Evolutionary conservation across 1,140 invertebrate species (phyloP), one percentile per base, ranked within the genome.

Genomic region (Apis dorsata): DNA sequence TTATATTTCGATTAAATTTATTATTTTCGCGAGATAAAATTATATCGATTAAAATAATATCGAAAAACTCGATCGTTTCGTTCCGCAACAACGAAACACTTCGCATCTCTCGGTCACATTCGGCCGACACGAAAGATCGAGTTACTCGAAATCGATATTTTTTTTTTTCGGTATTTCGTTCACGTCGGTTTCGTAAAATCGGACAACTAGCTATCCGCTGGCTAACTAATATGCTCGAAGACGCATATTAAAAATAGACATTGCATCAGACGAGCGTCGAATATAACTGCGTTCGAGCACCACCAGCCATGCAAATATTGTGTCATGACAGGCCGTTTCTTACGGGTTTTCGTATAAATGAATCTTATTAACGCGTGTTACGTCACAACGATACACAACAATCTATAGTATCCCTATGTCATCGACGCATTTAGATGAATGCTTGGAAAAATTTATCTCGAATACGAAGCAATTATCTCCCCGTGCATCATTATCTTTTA

Each of bases 381-480:
- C 86, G 76, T 84, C 81, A 83, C 34, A 34, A 34, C 65, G 24
- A 68, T 49, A 53, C 24, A n/a, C 28, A 34, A 68, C 74, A 77
- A 44, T 44, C 34, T 44, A 77, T 79, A 51, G 7, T 44, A 34
- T 15, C 12, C 4, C 19, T 12, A 60, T 62, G 70, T 90, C 89
- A 91, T 86, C 90, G 90, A 88, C 88, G 86, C 84, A 87, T 91
- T 90, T 90, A 90, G 89, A 89, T 83, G 84, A 2, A 57, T 0
- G 13, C 13, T 24, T 76, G 28, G 9, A 44, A 2, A 60, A 9
- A 76, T 34, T 82, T 66, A 75, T 81, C 84, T 82, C 66, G 68
- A 69, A 24, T 51, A 81, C 59, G 62, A 10, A n/a, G 49, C 19
- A 77, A 79, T 60, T 79, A 79, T 28, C 34, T 17, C n/a, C 34